Conservation (phyloP, 2,888 invertebrate genomes). For the Tryphoninae sp. region DNA sequence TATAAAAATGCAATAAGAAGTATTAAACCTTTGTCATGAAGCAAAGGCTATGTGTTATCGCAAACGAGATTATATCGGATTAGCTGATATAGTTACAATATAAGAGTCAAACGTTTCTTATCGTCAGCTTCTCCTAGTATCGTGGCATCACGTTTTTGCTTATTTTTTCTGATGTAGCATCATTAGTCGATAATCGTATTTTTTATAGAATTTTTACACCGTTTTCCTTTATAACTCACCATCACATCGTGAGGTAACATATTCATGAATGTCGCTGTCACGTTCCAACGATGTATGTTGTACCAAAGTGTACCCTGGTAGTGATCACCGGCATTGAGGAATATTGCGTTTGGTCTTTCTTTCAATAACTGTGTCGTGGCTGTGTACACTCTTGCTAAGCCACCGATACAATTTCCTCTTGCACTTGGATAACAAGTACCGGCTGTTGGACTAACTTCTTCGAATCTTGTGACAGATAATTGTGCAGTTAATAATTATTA, state of each 20-base stretch:
- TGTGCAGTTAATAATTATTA: neutral
- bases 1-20: no score
- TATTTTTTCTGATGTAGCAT: no score
- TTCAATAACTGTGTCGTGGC: conserved; percentile 80
- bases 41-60: no score
- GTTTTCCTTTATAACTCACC: conserved; percentile 82
- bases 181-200: no score
- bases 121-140: neutral
- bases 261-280: conserved; percentile 89
- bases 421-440: conserved; percentile 83
- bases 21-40: no score
- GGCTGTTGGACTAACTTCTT: conserved; percentile 84
- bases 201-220: no score
- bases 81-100: neutral
- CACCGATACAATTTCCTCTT: conserved; percentile 85
- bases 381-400: conserved; percentile 86
- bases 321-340: conserved; percentile 92
- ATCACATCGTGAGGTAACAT: conserved; percentile 89
- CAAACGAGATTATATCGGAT: neutral
- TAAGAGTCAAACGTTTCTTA: neutral
- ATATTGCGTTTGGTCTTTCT: conserved; percentile 84
- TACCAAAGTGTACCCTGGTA: conserved; percentile 95
- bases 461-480: conserved; percentile 82
- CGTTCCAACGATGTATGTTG: conserved; percentile 88
- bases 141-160: neutral